Base-by-base conservation (phyloP, 1,140 invertebrate genomes). In the Neodiprion virginianus region DNA sequence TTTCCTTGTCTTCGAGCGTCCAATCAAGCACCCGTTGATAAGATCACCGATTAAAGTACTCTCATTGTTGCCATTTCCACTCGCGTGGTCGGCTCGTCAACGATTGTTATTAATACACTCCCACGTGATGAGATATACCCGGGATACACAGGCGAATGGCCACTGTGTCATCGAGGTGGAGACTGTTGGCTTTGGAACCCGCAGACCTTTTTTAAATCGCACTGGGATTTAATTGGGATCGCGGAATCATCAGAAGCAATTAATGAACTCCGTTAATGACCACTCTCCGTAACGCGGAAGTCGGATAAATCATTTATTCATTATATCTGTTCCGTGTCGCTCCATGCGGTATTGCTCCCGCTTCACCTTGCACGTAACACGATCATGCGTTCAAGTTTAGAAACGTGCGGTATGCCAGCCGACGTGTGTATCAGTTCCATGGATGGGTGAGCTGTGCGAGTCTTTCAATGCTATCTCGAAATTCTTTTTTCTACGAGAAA, bases 31-130 rank as follows among this genome's bases (percentile, higher is more conserved):
- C 53, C n/a, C 53, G 8, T 61, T 61, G 53, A 61, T 61, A 61
- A 61, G 53, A 61, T 61, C 53, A 61, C 53, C 53, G 53, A 61
- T 61, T 8, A 61, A 61, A 61, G n/a, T 61, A 61, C 53, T 61
- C 53, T 61, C 53, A 61, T 61, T 61, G 53, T 61, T 61, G 53
- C 53, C 4, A 8, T 4, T 40, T 40, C 1, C 5, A 40, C 8
- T 61, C 53, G 53, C 11, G 53, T 61, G 11, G 53, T 8, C 28
- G 28, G 28, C 11, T 61, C 53, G 53, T 61, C 53, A 40, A 61
- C 53, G 5, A 9, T 61, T 17, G 53, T 7, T 61, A 61, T 61
- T 7, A 61, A 61, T 61, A 61, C n/a, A 61, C 53, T 61, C 53
- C 53, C 53, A 61, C 53, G 53, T 61, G 53, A 61, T 17, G 11